phyloP scores from a whole-genome alignment of 2,797 vertebrate species.

The Apodemus agrarius region DNA sequence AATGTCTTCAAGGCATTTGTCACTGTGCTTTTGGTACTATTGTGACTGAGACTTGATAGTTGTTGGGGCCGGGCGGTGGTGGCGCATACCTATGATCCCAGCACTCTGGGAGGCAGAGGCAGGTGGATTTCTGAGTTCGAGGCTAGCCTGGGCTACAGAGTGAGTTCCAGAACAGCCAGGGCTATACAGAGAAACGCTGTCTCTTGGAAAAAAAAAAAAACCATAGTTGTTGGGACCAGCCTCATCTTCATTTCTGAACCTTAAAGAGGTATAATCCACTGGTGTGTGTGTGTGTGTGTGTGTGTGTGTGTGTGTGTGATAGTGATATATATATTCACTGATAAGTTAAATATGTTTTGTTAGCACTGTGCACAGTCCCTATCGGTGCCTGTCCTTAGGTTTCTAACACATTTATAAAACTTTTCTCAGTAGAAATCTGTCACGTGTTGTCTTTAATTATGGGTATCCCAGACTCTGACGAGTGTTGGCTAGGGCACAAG shows the following conservation, averaged over 20 bases:
- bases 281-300: no score
- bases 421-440: constrained; percentile 58
- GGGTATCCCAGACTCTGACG: constrained; percentile 37
- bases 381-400: constrained; percentile 42
- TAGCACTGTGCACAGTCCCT: background rate
- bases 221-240: constrained; percentile 44
- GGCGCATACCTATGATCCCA: no score
- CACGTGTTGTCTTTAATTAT: constrained; percentile 68
- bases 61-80: no score
- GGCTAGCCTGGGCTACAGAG: no score
- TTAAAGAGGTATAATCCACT: no score
- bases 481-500: constrained; percentile 66
- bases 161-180: no score
- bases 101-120: no score
- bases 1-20: constrained; percentile 59
- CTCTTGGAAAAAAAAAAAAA: no score
- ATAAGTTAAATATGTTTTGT: constrained; percentile 11
- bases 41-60: constrained; percentile 34
- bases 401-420: constrained; percentile 52
- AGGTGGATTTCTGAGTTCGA: no score
- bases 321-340: no score
- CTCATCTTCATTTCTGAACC: background rate
- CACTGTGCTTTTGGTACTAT: constrained; percentile 27
- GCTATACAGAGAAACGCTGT: no score
- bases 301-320: no score